Conservation (phyloP, 2,113 vertebrate species). For the Anolis sagrei region DNA sequence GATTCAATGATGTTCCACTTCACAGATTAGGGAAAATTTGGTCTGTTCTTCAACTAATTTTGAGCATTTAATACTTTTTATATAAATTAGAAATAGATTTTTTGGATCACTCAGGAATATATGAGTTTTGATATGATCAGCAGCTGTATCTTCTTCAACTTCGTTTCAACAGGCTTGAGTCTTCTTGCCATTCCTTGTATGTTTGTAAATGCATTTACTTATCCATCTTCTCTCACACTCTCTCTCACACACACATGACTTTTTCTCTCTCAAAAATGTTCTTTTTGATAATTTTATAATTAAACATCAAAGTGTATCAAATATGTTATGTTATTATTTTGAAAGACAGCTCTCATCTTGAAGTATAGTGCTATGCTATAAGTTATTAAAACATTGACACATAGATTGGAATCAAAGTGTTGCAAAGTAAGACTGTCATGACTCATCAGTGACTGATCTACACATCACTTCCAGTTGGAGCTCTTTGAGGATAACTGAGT, state of each 20-base stretch:
- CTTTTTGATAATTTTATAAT: background rate
- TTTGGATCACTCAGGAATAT: background rate
- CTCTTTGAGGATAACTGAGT: background rate
- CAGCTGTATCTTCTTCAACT: background rate
- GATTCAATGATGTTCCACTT: constrained; percentile 1
- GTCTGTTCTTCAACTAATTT: background rate
- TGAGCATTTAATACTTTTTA: background rate
- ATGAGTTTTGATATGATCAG: background rate
- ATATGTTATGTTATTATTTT: background rate
- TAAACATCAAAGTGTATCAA: background rate
- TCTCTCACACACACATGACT: background rate
- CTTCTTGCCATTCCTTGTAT: background rate
- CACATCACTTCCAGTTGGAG: background rate
- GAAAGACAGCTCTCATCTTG: background rate
- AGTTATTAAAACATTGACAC: background rate
- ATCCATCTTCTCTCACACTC: no score
- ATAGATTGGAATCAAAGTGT: background rate
- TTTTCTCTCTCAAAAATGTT: no score
- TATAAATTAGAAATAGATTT: background rate
- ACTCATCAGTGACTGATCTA: no score
- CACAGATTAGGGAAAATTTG: background rate
- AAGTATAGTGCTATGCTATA: background rate
- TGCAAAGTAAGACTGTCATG: background rate
- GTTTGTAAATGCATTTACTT: no score
- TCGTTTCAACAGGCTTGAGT: background rate